A percentile compares a stretch with the other conserved stretches of the same genome.
phyloP scores from a whole-genome alignment of 2,888 invertebrate genomes.

The Scaptomyza parva region DNA sequence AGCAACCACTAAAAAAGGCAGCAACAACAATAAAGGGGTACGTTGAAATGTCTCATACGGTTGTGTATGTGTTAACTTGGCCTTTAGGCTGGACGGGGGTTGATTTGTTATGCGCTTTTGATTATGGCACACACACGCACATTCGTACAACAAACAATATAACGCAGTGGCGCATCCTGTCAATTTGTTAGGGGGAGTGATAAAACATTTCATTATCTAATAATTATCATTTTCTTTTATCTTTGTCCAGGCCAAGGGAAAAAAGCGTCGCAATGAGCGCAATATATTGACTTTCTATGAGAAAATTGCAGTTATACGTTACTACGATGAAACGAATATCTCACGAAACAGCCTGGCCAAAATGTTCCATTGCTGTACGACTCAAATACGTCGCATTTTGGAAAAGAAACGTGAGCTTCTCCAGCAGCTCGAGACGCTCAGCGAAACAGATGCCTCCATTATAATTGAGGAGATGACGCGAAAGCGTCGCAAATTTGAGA shows the following conservation, averaged over 20 bases:
- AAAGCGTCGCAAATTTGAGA: constrained; percentile 83
- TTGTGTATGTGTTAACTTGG: constrained; percentile 67
- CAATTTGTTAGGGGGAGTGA: not conserved
- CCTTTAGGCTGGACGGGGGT: constrained; percentile 61
- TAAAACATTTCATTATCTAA: not conserved
- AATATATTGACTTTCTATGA: constrained; percentile 83
- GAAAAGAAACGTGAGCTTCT: constrained; percentile 81
- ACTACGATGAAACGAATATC: constrained; percentile 83
- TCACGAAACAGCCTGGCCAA: constrained; percentile 83
- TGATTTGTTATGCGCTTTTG: constrained; percentile 54
- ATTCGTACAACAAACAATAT: too few relatives aligned
- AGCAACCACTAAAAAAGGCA: constrained; percentile 38
- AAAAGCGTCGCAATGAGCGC: constrained; percentile 81
- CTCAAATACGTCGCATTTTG: constrained; percentile 82
- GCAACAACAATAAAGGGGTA: constrained; percentile 70
- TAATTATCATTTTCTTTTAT: not conserved
- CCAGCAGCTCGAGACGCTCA: constrained; percentile 79
- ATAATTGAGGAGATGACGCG: constrained; percentile 83
- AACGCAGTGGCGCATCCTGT: constrained; percentile 22
- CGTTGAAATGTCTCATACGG: constrained; percentile 41
- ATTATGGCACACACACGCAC: constrained; percentile 26
- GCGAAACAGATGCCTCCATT: constrained; percentile 81
- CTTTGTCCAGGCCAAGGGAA: constrained; percentile 39
- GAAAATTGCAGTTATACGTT: constrained; percentile 83
- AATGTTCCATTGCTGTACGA: constrained; percentile 84